phyloP scores from a whole-genome alignment of 2,888 invertebrate genomes.

The Tubulanus polymorphus region DNA sequence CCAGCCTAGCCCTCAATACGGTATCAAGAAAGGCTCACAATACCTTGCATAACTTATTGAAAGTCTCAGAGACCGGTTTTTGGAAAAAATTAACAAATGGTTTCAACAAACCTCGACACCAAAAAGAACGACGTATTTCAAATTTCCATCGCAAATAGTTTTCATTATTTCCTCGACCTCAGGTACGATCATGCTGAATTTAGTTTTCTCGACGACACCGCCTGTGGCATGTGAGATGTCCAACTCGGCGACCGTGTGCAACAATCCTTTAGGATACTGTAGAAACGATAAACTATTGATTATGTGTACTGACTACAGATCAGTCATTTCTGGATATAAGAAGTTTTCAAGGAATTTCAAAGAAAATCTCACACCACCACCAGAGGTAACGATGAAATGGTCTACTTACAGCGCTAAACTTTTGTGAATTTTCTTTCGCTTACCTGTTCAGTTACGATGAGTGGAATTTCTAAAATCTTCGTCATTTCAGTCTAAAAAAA shows the following conservation, averaged over 20 bases:
- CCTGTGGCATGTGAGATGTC: conserved; percentile 52
- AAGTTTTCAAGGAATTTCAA: too few species aligned
- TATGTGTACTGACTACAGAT: too few species aligned
- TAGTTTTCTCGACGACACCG: conserved; percentile 55
- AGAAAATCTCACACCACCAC: too few species aligned
- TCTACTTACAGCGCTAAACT: too few species aligned
- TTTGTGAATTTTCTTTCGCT: too few species aligned
- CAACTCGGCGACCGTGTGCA: conserved; percentile 58
- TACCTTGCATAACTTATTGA: too few species aligned
- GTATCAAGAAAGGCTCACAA: background rate
- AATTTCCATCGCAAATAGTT: conserved; percentile 31
- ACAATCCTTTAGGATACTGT: conserved; percentile 61
- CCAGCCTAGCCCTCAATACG: background rate
- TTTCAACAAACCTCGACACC: conserved; percentile 50
- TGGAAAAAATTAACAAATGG: too few species aligned
- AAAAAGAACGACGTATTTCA: conserved; percentile 45
- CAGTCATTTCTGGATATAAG: too few species aligned
- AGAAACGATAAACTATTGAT: too few species aligned
- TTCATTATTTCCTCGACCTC: conserved; percentile 53
- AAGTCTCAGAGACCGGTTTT: too few species aligned
- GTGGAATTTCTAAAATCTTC: conserved; percentile 57
- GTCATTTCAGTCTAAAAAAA: conserved; percentile 50
- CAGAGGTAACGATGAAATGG: too few species aligned
- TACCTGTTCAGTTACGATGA: conserved; percentile 61
- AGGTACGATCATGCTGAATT: conserved; percentile 60